These are phyloP conservation scores for Upupa epops DNA, from an alignment of 2,113 vertebrate species.

Conservation along the genomic window DNA sequence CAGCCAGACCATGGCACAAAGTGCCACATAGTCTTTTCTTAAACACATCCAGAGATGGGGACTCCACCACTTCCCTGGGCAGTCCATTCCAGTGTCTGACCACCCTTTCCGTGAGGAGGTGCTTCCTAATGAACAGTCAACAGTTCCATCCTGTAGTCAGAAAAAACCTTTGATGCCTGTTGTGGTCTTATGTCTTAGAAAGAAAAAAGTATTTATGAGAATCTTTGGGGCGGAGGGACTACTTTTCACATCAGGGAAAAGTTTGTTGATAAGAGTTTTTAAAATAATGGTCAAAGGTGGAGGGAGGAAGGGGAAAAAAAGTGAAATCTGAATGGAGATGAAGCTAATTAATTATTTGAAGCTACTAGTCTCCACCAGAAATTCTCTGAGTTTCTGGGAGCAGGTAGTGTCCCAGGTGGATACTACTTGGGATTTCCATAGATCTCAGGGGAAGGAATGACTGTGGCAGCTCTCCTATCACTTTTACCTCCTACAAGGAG, in stretches of 20 bases:
- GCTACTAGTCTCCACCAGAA: constrained; percentile 68
- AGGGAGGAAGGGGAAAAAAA: background rate
- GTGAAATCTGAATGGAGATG: constrained; percentile 26
- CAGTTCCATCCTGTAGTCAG: background rate
- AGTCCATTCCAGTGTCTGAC: too few relatives aligned
- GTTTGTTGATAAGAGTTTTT: constrained; percentile 23
- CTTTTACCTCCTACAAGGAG: background rate
- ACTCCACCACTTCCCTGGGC: too few relatives aligned
- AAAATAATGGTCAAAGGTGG: constrained; percentile 48
- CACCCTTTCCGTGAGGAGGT: too few relatives aligned
- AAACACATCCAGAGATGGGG: too few relatives aligned
- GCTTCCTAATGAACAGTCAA: too few relatives aligned
- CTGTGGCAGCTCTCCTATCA: background rate
- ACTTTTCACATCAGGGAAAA: constrained; percentile 45
- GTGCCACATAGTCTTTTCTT: too few relatives aligned
- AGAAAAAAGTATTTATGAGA: background rate
- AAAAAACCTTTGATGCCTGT: background rate
- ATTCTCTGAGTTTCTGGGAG: constrained; percentile 50
- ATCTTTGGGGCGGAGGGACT: constrained; percentile 1
- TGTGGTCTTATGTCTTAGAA: background rate
- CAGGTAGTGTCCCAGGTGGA: constrained; percentile 47
- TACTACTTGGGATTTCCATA: constrained; percentile 47
- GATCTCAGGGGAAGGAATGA: background rate
- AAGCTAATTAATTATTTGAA: constrained; percentile 76
- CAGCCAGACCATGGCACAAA: too few relatives aligned